Conservation (phyloP, 2,888 invertebrate genomes). For the Noctua fimbriata region DNA sequence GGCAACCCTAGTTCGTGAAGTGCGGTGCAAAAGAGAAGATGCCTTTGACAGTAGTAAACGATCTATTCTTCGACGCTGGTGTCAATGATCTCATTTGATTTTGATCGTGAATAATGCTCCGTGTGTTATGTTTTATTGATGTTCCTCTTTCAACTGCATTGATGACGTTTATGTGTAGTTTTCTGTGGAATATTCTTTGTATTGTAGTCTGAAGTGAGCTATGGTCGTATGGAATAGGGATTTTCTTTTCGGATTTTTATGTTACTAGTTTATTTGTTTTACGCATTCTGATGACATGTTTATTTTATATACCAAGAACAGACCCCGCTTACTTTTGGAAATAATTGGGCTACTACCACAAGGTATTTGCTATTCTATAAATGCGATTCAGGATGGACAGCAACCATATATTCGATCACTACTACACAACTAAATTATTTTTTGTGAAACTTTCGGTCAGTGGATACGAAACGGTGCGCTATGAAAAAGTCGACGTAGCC, state of each 20-base stretch:
- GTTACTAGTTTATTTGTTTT: not conserved
- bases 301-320: not conserved
- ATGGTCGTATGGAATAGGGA: not conserved
- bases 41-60: constrained; percentile 74
- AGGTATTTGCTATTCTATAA: not conserved
- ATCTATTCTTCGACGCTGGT: constrained; percentile 73
- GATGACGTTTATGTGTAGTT: constrained; percentile 26
- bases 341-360: no score
- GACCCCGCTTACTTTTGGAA: not conserved
- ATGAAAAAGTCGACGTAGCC: no score
- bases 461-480: no score
- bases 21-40: constrained; percentile 66
- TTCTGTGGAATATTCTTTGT: constrained; percentile 21
- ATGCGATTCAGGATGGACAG: not conserved
- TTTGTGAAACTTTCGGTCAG: no score
- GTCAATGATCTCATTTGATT: constrained; percentile 73
- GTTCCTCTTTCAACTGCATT: constrained; percentile 46
- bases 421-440: not conserved
- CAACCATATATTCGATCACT: not conserved
- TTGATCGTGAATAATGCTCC: constrained; percentile 75
- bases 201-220: constrained; percentile 26
- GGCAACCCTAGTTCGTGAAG: constrained; percentile 66
- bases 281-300: not conserved
- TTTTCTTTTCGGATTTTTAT: not conserved
- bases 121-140: constrained; percentile 74